phyloP scores from a whole-genome alignment of 1,140 invertebrate genomes.

The Scaptomyza pallida region DNA sequence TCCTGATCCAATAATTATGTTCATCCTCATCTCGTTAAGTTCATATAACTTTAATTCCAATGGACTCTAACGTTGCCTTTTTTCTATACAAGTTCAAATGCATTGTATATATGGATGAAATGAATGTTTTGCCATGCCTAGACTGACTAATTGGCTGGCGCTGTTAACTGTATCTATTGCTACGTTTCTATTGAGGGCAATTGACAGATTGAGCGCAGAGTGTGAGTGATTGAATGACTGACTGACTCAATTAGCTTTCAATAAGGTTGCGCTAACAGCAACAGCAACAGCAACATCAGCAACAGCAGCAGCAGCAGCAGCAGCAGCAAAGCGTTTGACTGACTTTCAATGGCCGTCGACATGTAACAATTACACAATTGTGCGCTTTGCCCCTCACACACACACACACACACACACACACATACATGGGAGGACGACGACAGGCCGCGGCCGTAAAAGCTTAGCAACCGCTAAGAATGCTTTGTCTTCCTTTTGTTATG shows the following conservation, averaged over 20 bases:
- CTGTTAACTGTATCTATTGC: neutral
- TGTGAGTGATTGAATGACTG: conserved; percentile 8
- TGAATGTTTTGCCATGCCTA: neutral
- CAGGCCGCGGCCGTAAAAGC: conserved; percentile 21
- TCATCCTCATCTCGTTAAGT: too few relatives aligned
- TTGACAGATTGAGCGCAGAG: conserved; percentile 5
- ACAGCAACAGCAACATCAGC: neutral
- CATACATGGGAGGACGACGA: neutral
- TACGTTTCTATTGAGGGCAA: conserved; percentile 8
- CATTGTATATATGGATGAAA: neutral
- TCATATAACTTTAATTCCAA: too few relatives aligned
- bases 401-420: conserved; percentile 19
- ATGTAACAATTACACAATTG: conserved; percentile 65
- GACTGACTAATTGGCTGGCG: conserved; percentile 28
- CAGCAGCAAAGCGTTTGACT: conserved; percentile 35
- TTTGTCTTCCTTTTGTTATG: conserved; percentile 51
- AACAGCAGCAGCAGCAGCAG: neutral
- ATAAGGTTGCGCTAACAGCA: conserved; percentile 34
- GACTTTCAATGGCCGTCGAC: conserved; percentile 30
- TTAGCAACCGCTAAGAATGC: conserved; percentile 49
- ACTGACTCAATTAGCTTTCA: conserved; percentile 65
- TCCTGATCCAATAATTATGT: too few relatives aligned
- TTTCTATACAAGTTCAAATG: neutral
- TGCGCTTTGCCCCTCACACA: conserved; percentile 25
- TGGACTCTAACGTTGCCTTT: too few relatives aligned